Evolutionary conservation across 1,140 invertebrate genomes (phyloP).

Genomic region (Ganaspis sp.): DNA sequence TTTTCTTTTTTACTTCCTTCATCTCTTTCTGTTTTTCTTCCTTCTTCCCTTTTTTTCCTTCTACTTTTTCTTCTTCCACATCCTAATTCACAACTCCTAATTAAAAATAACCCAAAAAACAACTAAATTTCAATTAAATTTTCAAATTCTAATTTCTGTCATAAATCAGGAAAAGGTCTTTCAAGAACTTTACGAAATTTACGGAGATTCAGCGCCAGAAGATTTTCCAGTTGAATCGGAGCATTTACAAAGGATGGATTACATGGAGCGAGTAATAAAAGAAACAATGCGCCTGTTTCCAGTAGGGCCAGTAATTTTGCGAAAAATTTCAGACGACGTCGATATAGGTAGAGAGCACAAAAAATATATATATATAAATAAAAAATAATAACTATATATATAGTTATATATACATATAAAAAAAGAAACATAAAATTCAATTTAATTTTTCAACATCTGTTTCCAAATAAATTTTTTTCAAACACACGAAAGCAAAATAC

Average conservation of each 20-base stretch:
- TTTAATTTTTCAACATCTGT: too few species aligned
- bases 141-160: neutral
- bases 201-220: constrained; percentile 64
- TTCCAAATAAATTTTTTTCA: too few species aligned
- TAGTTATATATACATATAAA: too few species aligned
- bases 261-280: constrained; percentile 81
- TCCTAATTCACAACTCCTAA: too few species aligned
- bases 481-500: too few species aligned
- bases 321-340: constrained; percentile 72
- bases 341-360: constrained; percentile 44
- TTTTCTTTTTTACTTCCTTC: too few species aligned
- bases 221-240: constrained; percentile 66
- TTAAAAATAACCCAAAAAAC: neutral
- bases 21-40: too few species aligned
- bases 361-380: constrained; percentile 9
- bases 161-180: constrained; percentile 76
- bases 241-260: constrained; percentile 79
- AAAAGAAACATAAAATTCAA: too few species aligned
- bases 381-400: too few species aligned
- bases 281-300: constrained; percentile 82
- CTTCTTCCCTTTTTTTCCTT: too few species aligned
- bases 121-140: neutral
- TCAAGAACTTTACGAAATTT: constrained; percentile 78
- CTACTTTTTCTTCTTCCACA: too few species aligned
- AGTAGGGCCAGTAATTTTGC: constrained; percentile 78